A percentile compares a stretch with the other conserved stretches of the same genome.
Conservation (phyloP, 2,888 invertebrate genomes). For the Chloroclystis v-ata region DNA sequence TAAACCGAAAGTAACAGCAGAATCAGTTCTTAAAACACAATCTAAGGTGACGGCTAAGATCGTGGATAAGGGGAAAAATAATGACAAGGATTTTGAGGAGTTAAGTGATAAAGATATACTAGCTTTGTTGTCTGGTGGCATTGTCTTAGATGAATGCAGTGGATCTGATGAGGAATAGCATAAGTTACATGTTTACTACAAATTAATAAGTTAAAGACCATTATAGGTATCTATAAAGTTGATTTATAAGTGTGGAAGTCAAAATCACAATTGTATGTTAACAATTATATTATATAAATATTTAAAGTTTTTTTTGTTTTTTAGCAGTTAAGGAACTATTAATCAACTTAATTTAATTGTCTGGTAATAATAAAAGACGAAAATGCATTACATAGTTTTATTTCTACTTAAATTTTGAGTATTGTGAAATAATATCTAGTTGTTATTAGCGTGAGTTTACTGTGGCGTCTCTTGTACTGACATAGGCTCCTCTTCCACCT, state of each 20-base stretch:
- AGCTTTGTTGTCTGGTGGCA: slow-evolving; percentile 56
- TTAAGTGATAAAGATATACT: slow-evolving; percentile 58
- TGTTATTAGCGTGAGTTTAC: slow-evolving; percentile 27
- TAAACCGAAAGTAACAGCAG: too few species aligned
- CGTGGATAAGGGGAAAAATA: slow-evolving; percentile 12
- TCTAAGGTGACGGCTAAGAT: neutral
- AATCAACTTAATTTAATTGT: too few species aligned
- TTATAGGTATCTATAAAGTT: too few species aligned
- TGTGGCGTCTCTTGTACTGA: slow-evolving; percentile 47
- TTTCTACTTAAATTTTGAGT: slow-evolving; percentile 11
- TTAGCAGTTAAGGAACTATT: too few species aligned
- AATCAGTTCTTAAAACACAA: neutral
- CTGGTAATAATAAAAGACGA: neutral
- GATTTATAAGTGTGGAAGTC: too few species aligned
- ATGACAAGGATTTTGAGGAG: slow-evolving; percentile 49
- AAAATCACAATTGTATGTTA: too few species aligned
- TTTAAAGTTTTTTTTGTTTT: too few species aligned
- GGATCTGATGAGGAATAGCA: slow-evolving; percentile 53
- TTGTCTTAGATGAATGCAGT: slow-evolving; percentile 60
- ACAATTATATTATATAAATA: too few species aligned
- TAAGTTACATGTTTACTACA: neutral
- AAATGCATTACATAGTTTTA: neutral
- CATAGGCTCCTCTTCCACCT: slow-evolving; percentile 61
- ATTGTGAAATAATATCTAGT: neutral
- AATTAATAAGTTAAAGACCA: neutral